These are phyloP conservation scores for Phenganax subtilis DNA, from an alignment of 92 coral and sea anemone species.

Conservation along the genomic window DNA sequence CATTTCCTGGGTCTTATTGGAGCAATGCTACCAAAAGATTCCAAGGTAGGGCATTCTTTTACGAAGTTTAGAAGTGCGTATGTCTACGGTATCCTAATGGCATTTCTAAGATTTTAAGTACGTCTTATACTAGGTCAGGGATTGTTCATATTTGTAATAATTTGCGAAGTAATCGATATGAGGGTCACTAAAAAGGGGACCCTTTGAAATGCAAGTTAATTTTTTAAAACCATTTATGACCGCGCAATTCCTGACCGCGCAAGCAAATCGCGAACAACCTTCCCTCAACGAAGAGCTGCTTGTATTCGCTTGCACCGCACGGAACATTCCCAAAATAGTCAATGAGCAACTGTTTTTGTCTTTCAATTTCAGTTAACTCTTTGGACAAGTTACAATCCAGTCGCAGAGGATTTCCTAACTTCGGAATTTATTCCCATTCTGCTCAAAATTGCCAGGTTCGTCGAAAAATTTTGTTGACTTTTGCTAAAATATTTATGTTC, in stretches of 20 bases:
- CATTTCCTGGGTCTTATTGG: conserved; percentile 85
- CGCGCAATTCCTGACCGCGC: too few relatives aligned
- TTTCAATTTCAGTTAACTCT: conserved; percentile 55
- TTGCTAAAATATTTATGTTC: not conserved
- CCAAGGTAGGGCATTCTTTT: conserved; percentile 54
- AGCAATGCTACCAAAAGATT: conserved; percentile 83
- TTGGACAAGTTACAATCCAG: conserved; percentile 67
- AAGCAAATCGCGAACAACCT: not conserved
- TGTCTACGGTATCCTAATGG: too few relatives aligned
- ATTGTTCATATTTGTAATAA: too few relatives aligned
- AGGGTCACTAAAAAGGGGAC: too few relatives aligned
- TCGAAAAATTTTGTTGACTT: not conserved
- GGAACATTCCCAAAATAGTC: not conserved
- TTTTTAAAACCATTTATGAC: too few relatives aligned
- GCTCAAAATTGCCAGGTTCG: conserved; percentile 79
- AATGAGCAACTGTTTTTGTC: not conserved
- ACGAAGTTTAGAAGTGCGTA: not conserved
- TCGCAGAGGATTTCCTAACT: conserved; percentile 70
- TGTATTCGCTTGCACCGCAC: too few relatives aligned
- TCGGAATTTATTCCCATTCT: conserved; percentile 73
- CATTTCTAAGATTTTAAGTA: too few relatives aligned
- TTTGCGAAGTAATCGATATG: too few relatives aligned
- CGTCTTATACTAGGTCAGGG: too few relatives aligned
- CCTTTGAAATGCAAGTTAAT: too few relatives aligned
- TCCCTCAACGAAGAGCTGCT: not conserved